A percentile compares a stretch with the other conserved stretches of the same genome.
phyloP scores from a whole-genome alignment of 1,140 invertebrate genomes.

The Hylaeus volcanicus region DNA sequence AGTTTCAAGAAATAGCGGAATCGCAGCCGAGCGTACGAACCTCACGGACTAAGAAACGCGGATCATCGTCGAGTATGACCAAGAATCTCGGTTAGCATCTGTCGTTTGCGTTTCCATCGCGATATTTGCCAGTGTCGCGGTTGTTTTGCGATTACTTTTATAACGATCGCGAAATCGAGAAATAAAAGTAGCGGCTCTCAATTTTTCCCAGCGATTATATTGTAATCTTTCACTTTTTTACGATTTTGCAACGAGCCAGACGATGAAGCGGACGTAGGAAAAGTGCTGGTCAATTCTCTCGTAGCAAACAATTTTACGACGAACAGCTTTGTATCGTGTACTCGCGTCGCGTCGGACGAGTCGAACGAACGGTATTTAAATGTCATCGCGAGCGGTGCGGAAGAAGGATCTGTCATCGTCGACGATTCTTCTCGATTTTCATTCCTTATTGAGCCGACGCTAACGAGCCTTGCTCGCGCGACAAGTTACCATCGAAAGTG shows the following conservation, averaged over 20 bases:
- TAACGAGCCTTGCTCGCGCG: too few relatives aligned
- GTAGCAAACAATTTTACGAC: too few relatives aligned
- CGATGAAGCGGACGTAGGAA: too few relatives aligned
- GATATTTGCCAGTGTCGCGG: constrained; percentile 17
- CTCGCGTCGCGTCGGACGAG: neutral
- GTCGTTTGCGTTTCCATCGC: constrained; percentile 68
- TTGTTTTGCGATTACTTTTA: too few relatives aligned
- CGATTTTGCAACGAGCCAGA: too few relatives aligned
- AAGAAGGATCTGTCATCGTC: neutral
- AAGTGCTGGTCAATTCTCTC: too few relatives aligned
- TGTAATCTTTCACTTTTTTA: too few relatives aligned
- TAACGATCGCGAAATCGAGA: too few relatives aligned
- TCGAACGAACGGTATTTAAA: neutral
- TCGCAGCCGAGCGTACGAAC: constrained; percentile 39
- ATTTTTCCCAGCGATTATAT: neutral
- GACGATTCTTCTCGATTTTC: neutral
- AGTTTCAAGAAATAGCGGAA: constrained; percentile 57
- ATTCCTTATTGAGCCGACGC: neutral
- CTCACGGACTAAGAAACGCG: too few relatives aligned
- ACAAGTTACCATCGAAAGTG: too few relatives aligned
- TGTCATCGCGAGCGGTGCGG: neutral
- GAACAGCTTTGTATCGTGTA: neutral
- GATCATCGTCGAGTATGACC: neutral
- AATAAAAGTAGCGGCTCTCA: too few relatives aligned
- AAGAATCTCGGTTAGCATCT: constrained; percentile 70